A percentile compares a stretch with the other conserved stretches of the same genome.
Evolutionary conservation across 2,888 invertebrate species (phyloP).

Genomic region (Orthosia gothica): DNA sequence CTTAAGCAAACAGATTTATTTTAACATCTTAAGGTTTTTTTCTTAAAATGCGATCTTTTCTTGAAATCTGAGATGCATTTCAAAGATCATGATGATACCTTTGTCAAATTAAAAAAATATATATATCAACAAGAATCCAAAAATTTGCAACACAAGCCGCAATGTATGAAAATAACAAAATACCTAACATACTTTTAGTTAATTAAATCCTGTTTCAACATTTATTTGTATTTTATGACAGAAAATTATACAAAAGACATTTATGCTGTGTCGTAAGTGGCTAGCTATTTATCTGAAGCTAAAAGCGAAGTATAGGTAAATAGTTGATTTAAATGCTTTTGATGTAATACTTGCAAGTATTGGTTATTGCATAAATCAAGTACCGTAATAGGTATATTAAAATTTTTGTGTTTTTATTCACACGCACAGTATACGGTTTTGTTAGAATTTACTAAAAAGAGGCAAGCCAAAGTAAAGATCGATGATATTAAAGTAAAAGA

Average conservation of each 20-base stretch:
- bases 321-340: slow-evolving; percentile 8
- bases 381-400: background rate
- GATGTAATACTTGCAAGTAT: slow-evolving; percentile 14
- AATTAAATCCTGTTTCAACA: slow-evolving; percentile 38
- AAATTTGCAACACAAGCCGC: slow-evolving; percentile 2
- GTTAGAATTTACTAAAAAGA: background rate
- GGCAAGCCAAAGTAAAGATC: no score
- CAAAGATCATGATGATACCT: slow-evolving; percentile 1
- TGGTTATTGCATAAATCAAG: slow-evolving; percentile 19
- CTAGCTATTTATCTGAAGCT: slow-evolving; percentile 18
- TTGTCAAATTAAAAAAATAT: slow-evolving; percentile 11
- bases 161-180: slow-evolving; percentile 36
- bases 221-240: slow-evolving; percentile 46
- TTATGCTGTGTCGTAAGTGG: slow-evolving; percentile 32
- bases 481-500: no score
- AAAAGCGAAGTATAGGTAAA: slow-evolving; percentile 4
- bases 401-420: background rate
- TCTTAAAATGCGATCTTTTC: slow-evolving; percentile 5
- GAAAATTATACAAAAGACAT: slow-evolving; percentile 53
- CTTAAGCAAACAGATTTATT: background rate
- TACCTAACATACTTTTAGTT: slow-evolving; percentile 26
- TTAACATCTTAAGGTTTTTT: background rate
- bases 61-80: slow-evolving; percentile 33
- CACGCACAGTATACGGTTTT: no score
- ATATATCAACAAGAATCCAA: background rate